Base-by-base conservation (phyloP, 1,140 invertebrate genomes). In the Cryptotermes secundus region DNA sequence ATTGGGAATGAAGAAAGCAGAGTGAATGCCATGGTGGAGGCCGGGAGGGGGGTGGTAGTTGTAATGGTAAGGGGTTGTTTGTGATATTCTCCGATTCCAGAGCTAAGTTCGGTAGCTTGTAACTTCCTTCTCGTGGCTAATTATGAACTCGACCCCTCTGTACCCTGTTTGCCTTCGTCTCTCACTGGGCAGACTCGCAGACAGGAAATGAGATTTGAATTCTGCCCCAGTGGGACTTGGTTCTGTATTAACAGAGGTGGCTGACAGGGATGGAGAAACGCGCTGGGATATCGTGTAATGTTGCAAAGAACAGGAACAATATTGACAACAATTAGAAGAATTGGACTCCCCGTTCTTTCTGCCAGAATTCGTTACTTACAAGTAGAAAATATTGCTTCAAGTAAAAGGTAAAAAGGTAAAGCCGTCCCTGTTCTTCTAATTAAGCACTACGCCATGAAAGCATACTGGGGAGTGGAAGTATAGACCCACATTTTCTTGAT, bases 81-180 rank as follows among this genome's bases (percentile, higher is more conserved):
- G 59, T 72, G 42, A 72, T 83, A 83, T 83, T 83, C 83, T 83
- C 83, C 83, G 59, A 83, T 83, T 83, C 24, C 83, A 83, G 24
- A 49, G 35, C 26, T 35, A 36, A 35, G 80, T 81, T 72, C 24
- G 34, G 26, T 81, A 34, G 80, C 35, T 36, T 45, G 42, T 24
- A 81, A 45, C 80, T 81, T 36, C 80, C 80, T 83, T 83, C 83
- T 83, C 53, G 59, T 72, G 83, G 83, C 83, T 83, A 83, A 83
- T 83, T 83, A 83, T 72, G 59, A 35, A 81, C 80, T 45, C 80
- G 6, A 34, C 80, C 34, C 80, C 34, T 9, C 42, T 19, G 4
- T 80, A 36, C 80, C n/a, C 80, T 26, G 59, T 16, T 72, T 72
- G 9, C n/a, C 45, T 3, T 31, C 59, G n/a, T 72, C 26, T 72